A percentile compares a stretch with the other conserved stretches of the same genome.
Conservation (phyloP, 2,113 vertebrate species). For the Alouatta palliata region DNA sequence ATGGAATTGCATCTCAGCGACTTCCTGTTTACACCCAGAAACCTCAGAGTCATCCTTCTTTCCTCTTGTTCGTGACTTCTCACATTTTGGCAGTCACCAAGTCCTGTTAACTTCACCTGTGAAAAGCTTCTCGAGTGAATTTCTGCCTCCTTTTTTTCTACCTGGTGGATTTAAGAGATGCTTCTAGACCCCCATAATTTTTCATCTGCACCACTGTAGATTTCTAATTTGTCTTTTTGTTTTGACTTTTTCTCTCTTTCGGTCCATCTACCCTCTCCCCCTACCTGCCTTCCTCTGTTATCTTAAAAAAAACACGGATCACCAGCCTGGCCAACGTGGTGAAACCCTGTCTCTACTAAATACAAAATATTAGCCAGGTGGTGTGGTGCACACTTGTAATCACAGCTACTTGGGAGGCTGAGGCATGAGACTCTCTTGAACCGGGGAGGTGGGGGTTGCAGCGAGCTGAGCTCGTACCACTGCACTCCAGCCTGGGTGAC, state of each 20-base stretch:
- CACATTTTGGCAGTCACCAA: not conserved
- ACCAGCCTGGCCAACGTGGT: too few relatives aligned
- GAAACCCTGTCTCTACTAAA: too few relatives aligned
- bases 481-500: too few relatives aligned
- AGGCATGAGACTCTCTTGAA: too few relatives aligned
- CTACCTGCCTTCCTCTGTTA: not conserved
- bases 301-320: not conserved
- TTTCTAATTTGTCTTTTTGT: not conserved
- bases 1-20: not conserved
- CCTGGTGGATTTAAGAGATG: not conserved
- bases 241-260: not conserved
- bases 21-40: not conserved
- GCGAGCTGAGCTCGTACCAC: too few relatives aligned
- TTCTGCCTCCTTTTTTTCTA: not conserved
- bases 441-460: too few relatives aligned
- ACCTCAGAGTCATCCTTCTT: not conserved
- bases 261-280: not conserved
- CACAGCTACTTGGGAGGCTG: too few relatives aligned
- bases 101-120: not conserved
- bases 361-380: too few relatives aligned
- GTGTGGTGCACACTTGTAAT: too few relatives aligned
- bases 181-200: not conserved
- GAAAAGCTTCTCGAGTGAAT: not conserved
- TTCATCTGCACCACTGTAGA: not conserved
- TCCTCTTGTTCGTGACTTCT: not conserved